Base-by-base conservation (phyloP, 1,140 invertebrate genomes). In the Pseudomyrmex gracilis region DNA sequence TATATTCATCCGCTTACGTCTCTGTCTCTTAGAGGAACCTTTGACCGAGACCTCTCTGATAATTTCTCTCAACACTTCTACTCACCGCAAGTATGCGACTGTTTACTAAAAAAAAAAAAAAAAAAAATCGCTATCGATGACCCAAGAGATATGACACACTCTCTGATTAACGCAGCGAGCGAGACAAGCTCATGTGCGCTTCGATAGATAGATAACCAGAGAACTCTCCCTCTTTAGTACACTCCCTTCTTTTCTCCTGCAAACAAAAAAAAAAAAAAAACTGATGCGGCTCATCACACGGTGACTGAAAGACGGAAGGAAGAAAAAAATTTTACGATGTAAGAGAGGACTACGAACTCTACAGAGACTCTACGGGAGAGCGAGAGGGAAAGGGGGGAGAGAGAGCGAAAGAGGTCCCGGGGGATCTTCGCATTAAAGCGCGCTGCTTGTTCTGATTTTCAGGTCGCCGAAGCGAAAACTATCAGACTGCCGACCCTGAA, bases 361-460 rank as follows among this genome's bases (percentile, higher is more conserved):
- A 34, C 13, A 45, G 12, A 22, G 7, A 82, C 15, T 34, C 15
- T 34, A 0, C 5, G n/a, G 34, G 43, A 67, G 43, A 49, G 53
- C 8, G 22, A 63, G 17, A 2, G 34, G 15, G 34, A 13, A 45
- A 73, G 67, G 22, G 34, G 22, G 34, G 24, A 57, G 13, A 73
- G 24, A 47, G 15, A 83, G 51, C 73, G 17, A 71, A 47, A 74
- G 73, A 71, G 66, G 20, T 67, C 43, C 24, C 49, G 63, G 51
- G 13, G 68, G 63, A 84, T 66, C 63, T 43, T 74, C 80, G 51
- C 49, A 85, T 73, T 92, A 90, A 91, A 90, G 82, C 85, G 64
- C 83, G 74, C 88, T 91, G 83, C 88, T 90, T 91, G 78, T 93
- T 93, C 86, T 92, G 84, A 91, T 93, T 94, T 94, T 92, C 93